phyloP scores from a whole-genome alignment of 2,113 vertebrate genomes.

The Larimichthys polyactis region DNA sequence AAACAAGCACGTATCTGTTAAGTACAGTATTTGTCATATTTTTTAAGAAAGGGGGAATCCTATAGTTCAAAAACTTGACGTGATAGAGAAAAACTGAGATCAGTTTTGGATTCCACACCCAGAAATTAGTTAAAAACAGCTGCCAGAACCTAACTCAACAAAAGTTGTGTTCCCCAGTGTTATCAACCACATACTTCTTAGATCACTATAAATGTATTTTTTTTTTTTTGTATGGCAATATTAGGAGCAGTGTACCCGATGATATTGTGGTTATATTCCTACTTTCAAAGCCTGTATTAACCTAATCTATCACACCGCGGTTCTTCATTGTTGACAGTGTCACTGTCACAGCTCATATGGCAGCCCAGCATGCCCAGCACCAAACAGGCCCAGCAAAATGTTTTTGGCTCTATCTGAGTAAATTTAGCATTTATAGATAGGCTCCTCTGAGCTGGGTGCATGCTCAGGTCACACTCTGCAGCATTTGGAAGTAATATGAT shows the following conservation, averaged over 20 bases:
- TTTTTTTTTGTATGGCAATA: neutral
- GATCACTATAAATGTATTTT: neutral
- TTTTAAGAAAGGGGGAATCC: no score
- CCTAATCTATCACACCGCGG: neutral
- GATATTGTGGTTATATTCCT: neutral
- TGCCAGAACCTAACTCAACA: no score
- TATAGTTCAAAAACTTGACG: no score
- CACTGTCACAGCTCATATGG: conserved; percentile 4
- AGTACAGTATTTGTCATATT: no score
- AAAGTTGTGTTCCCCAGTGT: no score
- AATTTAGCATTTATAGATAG: conserved; percentile 58
- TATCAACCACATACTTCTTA: neutral
- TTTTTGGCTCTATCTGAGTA: conserved; percentile 46
- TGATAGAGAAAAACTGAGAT: no score
- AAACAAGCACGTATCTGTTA: no score
- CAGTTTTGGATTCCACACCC: no score
- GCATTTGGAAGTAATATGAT: conserved; percentile 77
- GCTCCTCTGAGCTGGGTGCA: conserved; percentile 52
- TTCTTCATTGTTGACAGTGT: conserved; percentile 9
- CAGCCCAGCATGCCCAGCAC: conserved; percentile 8
- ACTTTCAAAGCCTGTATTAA: conserved; percentile 10
- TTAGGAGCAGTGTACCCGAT: neutral
- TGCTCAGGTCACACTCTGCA: conserved; percentile 67
- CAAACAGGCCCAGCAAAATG: conserved; percentile 16
- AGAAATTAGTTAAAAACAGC: no score